phyloP scores from a whole-genome alignment of 2,888 invertebrate genomes.

The Minunthozetes semirufus region DNA sequence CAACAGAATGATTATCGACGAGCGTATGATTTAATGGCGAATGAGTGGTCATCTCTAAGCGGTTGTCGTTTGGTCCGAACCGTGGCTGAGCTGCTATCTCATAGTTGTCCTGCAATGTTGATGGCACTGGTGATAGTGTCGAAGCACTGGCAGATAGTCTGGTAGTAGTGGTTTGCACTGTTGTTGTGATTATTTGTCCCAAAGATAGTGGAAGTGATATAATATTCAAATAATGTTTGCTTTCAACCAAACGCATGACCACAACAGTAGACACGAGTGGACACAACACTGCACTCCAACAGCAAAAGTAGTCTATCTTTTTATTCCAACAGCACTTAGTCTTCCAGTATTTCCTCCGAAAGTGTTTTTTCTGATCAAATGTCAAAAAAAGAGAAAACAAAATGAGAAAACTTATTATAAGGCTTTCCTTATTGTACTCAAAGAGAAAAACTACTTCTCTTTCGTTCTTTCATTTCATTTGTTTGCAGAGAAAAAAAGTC shows the following conservation, averaged over 20 bases:
- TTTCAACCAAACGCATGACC: conserved; percentile 14
- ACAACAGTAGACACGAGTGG: not conserved
- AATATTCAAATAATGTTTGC: conserved; percentile 18
- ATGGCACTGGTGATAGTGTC: too few species aligned
- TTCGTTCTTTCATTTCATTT: not conserved
- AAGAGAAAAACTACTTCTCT: not conserved
- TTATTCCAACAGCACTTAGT: not conserved
- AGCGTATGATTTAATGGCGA: conserved; percentile 4
- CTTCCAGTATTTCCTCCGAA: not conserved
- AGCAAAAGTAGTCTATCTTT: not conserved
- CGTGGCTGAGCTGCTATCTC: conserved; percentile 7
- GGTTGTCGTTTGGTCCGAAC: not conserved
- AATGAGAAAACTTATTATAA: conserved; percentile 2
- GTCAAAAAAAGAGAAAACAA: not conserved
- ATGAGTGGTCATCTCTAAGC: conserved; percentile 15
- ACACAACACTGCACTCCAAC: not conserved
- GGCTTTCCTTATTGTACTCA: not conserved
- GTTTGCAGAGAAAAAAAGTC: conserved; percentile 8
- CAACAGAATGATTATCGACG: conserved; percentile 21
- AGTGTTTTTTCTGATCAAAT: not conserved
- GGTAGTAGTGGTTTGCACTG: not conserved
- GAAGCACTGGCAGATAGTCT: not conserved
- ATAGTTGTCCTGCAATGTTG: not conserved
- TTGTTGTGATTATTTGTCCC: conserved; percentile 4
- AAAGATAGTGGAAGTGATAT: conserved; percentile 25